Base-by-base conservation (phyloP, 1,140 invertebrate species). In the Lordiphosa clarofinis region DNA sequence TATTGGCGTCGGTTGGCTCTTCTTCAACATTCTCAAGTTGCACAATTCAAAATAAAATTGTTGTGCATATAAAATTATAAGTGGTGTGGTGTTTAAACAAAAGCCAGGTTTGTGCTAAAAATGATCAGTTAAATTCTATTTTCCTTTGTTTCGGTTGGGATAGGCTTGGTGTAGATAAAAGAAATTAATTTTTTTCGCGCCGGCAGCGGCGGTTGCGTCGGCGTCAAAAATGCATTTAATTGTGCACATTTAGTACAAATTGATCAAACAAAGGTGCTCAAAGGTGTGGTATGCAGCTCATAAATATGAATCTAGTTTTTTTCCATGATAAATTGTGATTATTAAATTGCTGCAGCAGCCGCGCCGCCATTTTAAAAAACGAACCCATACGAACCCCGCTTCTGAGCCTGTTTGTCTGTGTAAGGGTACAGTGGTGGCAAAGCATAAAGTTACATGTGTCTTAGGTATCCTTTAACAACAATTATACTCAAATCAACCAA, bases 331-430 rank as follows among this genome's bases (percentile, higher is more conserved):
- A 64, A 55, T 64, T 64, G 60, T 10, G 39, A 15, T 13, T 42
- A 19, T 7, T 12, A 42, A 49, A 58, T 35, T 24, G 44, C 61
- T 67, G 67, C 78, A 72, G 64, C 68, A 24, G 70, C 48, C 73
- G 76, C 31, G 73, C 67, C 76, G 76, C 76, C 76, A 81, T 81
- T 76, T 82, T 53, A 75, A 67, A 81, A 72, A 75, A 37, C 46
- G 28, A 46, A 46, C 19, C 53, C 21, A 24, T 24, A 24, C 21
- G 36, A 79, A 63, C 64, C 56, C 74, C 58, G 53, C 63, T 57
- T 67, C 62, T 5, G 21, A 76, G 76, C 76, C 76, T 81, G 67
- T 66, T 49, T 66, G 62, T 38, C 55, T 36, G 24, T 31, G 24
- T 15, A 8, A 33, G 68, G 56, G 55, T 82, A 82, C 76, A 81